A percentile compares a stretch with the other conserved stretches of the same genome.
phyloP scores from a whole-genome alignment of 2,113 vertebrate species.

The Lycaon pictus region DNA sequence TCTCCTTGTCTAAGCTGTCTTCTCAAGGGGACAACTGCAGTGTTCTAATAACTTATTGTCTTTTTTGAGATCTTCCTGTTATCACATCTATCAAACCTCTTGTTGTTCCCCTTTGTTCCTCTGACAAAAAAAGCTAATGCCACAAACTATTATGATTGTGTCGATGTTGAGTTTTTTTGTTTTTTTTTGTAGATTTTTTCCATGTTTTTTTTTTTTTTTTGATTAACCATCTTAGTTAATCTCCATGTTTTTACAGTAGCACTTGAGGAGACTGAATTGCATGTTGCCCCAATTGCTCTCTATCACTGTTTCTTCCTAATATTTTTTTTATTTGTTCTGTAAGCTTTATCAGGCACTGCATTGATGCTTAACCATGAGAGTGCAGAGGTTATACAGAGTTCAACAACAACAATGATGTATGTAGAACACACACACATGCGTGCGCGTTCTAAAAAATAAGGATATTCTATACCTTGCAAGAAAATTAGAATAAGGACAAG shows the following conservation, averaged over 20 bases:
- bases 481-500: neutral
- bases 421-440: neutral
- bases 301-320: neutral
- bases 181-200: neutral
- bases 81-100: neutral
- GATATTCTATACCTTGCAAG: neutral
- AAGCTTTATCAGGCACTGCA: neutral
- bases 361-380: neutral
- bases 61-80: neutral
- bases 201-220: neutral
- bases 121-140: neutral
- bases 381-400: neutral
- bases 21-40: neutral
- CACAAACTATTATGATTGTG: neutral
- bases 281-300: neutral
- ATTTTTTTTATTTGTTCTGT: neutral
- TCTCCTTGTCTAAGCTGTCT: neutral
- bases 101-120: neutral
- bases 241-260: neutral
- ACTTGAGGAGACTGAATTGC: neutral
- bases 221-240: neutral
- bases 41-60: neutral
- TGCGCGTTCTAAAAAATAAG: neutral
- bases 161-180: neutral
- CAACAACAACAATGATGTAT: neutral